Conservation (phyloP, 1,140 invertebrate species). For the Physella acuta region DNA sequence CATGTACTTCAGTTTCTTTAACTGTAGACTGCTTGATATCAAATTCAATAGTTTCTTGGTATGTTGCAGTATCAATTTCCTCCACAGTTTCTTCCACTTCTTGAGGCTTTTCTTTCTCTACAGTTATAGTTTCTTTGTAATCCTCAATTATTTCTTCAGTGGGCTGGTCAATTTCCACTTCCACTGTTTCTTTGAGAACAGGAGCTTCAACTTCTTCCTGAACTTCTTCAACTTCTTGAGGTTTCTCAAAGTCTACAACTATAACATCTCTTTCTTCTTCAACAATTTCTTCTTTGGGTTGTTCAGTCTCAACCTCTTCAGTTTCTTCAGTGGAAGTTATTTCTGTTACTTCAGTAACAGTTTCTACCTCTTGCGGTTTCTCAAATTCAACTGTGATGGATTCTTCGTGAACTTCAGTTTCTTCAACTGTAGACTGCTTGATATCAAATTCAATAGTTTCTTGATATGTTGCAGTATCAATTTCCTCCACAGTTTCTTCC, state of each 20-base stretch:
- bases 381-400: constrained; percentile 22
- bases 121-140: constrained; percentile 24
- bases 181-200: constrained; percentile 15
- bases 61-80: constrained; percentile 19
- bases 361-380: constrained; percentile 19
- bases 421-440: constrained; percentile 22
- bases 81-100: constrained; percentile 19
- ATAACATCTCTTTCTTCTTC: constrained; percentile 25
- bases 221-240: constrained; percentile 15
- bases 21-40: constrained; percentile 25
- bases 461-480: constrained; percentile 16
- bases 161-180: constrained; percentile 28
- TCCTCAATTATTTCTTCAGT: constrained; percentile 26
- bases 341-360: constrained; percentile 14
- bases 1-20: constrained; percentile 25
- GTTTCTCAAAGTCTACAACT: constrained; percentile 12
- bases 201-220: constrained; percentile 13
- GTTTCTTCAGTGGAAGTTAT: constrained; percentile 15
- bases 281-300: constrained; percentile 24
- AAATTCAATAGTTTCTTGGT: constrained; percentile 25
- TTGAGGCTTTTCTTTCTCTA: constrained; percentile 26
- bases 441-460: constrained; percentile 22
- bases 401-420: constrained; percentile 26
- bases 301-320: constrained; percentile 8
- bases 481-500: constrained; percentile 18